Base-by-base conservation (phyloP, 1,140 invertebrate genomes). In the Parapsyche elsis region DNA sequence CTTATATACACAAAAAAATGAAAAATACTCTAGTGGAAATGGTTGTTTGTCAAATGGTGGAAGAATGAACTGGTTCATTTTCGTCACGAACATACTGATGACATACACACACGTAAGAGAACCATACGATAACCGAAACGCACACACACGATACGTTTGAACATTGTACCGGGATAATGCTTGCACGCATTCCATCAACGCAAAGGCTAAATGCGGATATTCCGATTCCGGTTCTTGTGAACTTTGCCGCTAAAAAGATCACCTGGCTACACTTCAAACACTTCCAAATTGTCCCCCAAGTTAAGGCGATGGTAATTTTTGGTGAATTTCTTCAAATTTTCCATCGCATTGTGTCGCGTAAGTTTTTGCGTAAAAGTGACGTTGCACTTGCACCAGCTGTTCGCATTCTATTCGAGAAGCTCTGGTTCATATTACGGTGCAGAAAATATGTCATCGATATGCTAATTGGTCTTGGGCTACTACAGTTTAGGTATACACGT, bases 1-100 rank as follows among this genome's bases (percentile, higher is more conserved):
- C 79, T 83, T 83, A 81, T 83, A 83, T 83, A 83, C 12, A 44
- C 14, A 75, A 77, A 67, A 77, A 57, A 57, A 23, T 38, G 21
- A 46, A 78, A 77, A 59, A 45, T 38, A 38, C 12, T n/a, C n/a
- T 61, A 1, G 26, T 45, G 57, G 76, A 77, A 67, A 24, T 67
- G 30, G 45, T 64, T n/a, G 64, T 45, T 44, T 77, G 57, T 30
- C 26, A 16, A n/a, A 14, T 64, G 38, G 12, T 16, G 24, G 44
- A 77, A 78, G 16, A 49, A 59, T 26, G 26, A 76, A 75, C 79
- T 80, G 79, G 79, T 75, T 64, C 16, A 26, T 57, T 73, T 75
- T 67, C 64, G 23, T 9, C 64, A 67, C 64, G 24, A 21, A 9
- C 59, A 4, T 19, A 61, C 49, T 14, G 12, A 38, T 38, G 30